phyloP scores from a whole-genome alignment of 2,888 invertebrate genomes.

The Cheilosia scutellata region DNA sequence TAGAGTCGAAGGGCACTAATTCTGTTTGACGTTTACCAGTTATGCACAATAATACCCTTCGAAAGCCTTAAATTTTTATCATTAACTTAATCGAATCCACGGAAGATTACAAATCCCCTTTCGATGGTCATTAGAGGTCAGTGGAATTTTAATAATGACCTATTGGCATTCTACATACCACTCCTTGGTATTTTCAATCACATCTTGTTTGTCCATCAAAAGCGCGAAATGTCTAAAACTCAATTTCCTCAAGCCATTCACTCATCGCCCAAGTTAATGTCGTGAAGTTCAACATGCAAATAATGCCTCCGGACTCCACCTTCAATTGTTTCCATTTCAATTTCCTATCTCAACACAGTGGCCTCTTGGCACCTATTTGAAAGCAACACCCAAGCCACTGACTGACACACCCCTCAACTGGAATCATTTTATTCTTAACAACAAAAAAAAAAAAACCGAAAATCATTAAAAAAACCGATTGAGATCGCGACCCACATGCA shows the following conservation, averaged over 20 bases:
- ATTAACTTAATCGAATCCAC: too few relatives aligned
- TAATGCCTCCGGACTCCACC: slow-evolving; percentile 54
- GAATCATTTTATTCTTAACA: slow-evolving; percentile 13
- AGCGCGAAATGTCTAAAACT: not conserved
- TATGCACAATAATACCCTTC: too few relatives aligned
- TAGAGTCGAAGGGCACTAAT: too few relatives aligned
- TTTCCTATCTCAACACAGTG: slow-evolving; percentile 39
- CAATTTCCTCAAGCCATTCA: slow-evolving; percentile 2
- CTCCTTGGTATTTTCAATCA: not conserved
- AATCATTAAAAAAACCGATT: slow-evolving; percentile 28
- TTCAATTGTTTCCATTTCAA: slow-evolving; percentile 38
- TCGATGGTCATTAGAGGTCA: too few relatives aligned
- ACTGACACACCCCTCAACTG: slow-evolving; percentile 48
- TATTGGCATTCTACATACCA: not conserved
- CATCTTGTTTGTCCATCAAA: not conserved
- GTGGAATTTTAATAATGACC: too few relatives aligned
- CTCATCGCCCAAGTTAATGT: not conserved
- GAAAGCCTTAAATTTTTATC: too few relatives aligned
- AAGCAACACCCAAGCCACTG: slow-evolving; percentile 42
- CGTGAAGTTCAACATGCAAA: slow-evolving; percentile 69
- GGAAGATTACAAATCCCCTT: too few relatives aligned
- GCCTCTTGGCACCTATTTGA: slow-evolving; percentile 43
- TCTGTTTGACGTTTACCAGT: too few relatives aligned
- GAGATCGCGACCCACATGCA: slow-evolving; percentile 67
- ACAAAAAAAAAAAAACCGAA: not conserved